Evolutionary conservation across 2,888 invertebrate species (phyloP).

Genomic region (Tenthredo mesomela): DNA sequence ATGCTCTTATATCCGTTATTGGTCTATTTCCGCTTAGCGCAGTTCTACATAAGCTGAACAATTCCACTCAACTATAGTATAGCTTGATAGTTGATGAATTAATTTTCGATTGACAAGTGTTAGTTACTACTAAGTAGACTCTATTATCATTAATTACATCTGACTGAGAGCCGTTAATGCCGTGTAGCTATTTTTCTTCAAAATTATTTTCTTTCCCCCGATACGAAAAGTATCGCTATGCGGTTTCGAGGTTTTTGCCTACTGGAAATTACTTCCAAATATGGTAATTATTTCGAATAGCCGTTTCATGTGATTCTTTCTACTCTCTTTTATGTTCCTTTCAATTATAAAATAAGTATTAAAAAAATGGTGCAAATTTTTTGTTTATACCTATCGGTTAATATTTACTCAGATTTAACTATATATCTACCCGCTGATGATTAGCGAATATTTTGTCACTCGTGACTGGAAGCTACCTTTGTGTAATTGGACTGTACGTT

Average conservation of each 20-base stretch:
- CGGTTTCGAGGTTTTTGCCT: background rate
- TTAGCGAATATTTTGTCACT: background rate
- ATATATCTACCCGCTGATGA: background rate
- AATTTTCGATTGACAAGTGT: conserved; percentile 4
- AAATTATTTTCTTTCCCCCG: background rate
- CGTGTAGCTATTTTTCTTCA: background rate
- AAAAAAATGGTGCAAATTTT: background rate
- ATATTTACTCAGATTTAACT: background rate
- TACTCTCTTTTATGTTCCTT: background rate
- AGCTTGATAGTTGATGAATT: background rate
- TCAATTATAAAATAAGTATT: background rate
- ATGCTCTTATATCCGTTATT: conserved; percentile 16
- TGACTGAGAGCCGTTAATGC: background rate
- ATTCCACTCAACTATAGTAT: background rate
- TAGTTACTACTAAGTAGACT: background rate
- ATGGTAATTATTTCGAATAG: background rate
- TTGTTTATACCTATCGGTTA: background rate
- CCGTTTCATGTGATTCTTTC: background rate
- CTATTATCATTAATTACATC: background rate
- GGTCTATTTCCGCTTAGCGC: background rate
- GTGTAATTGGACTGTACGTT: background rate
- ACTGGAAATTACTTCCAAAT: background rate
- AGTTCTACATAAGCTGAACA: background rate
- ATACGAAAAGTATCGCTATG: background rate
- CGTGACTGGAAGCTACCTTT: background rate